These are phyloP conservation scores for Enteromius mattozi DNA, from an alignment of 2,797 vertebrate genomes.

Conservation along the genomic window DNA sequence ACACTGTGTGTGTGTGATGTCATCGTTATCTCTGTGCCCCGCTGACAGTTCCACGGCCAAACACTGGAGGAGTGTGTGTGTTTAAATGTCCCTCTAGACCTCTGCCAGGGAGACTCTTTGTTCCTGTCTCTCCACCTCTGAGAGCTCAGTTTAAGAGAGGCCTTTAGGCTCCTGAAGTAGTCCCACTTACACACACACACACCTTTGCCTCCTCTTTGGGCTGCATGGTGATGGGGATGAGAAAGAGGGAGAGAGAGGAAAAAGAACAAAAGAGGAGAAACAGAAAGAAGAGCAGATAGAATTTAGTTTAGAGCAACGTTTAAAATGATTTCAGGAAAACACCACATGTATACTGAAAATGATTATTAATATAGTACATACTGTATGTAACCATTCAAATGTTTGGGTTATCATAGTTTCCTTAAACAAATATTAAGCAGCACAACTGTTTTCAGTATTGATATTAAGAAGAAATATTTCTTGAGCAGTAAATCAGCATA, in stretches of 20 bases:
- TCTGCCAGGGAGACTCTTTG: slow-evolving; percentile 27
- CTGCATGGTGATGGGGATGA: background rate
- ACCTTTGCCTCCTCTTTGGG: background rate
- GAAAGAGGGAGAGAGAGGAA: background rate
- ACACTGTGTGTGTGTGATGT: slow-evolving; percentile 35
- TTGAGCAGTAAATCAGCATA: background rate
- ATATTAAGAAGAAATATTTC: background rate
- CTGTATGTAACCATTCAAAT: background rate
- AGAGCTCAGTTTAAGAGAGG: slow-evolving; percentile 31
- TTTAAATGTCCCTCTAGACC: slow-evolving; percentile 32
- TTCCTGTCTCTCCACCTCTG: slow-evolving; percentile 40
- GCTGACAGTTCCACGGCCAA: slow-evolving; percentile 50
- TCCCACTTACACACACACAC: background rate
- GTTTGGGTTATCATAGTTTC: background rate
- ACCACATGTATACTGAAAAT: background rate
- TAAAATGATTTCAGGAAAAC: background rate
- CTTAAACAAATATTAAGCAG: background rate
- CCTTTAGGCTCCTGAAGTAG: slow-evolving; percentile 3
- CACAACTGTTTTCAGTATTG: background rate
- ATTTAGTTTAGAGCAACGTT: background rate
- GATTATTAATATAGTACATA: background rate
- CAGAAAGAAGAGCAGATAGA: background rate
- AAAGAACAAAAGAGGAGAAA: slow-evolving; percentile 38
- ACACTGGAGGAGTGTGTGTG: slow-evolving; percentile 60
- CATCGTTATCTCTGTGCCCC: slow-evolving; percentile 51